These are phyloP conservation scores for Thymelicus lineola DNA, from an alignment of 2,888 invertebrate species.

Conservation along the genomic window DNA sequence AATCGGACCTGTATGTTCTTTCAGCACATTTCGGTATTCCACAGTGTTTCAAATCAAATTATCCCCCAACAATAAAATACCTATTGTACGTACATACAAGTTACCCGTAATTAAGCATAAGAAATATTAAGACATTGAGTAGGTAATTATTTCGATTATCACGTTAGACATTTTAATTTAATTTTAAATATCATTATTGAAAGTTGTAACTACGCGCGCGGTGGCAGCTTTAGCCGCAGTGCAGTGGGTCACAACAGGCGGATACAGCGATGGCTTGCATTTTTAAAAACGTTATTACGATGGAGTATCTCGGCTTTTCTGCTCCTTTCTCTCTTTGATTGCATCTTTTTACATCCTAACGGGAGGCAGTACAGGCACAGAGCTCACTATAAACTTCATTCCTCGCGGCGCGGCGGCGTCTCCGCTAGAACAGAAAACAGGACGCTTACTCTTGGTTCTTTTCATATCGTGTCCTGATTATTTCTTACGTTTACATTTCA, in stretches of 20 bases:
- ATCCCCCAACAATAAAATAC: no score
- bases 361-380: conserved; percentile 55
- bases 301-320: conserved; percentile 55
- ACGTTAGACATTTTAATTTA: no score
- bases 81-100: no score
- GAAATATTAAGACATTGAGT: no score
- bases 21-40: no score
- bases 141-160: no score
- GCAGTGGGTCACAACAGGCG: conserved; percentile 67
- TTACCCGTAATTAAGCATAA: no score
- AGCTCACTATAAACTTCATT: conserved; percentile 58
- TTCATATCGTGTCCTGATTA: conserved; percentile 18
- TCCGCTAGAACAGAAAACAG: conserved; percentile 9
- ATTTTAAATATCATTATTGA: no score
- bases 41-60: no score
- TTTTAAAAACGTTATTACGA: conserved; percentile 78
- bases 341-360: conserved; percentile 79
- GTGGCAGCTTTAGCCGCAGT: conserved; percentile 61
- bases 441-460: conserved; percentile 16
- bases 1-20: no score
- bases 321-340: conserved; percentile 79
- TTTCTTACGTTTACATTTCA: conserved; percentile 14
- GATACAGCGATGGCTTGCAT: conserved; percentile 70
- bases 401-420: conserved; percentile 51
- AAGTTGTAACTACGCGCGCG: conserved; percentile 12